Evolutionary conservation across 2,888 invertebrate species (phyloP), one percentile per base, ranked within the genome.

Genomic region (Keiferia lycopersicella): DNA sequence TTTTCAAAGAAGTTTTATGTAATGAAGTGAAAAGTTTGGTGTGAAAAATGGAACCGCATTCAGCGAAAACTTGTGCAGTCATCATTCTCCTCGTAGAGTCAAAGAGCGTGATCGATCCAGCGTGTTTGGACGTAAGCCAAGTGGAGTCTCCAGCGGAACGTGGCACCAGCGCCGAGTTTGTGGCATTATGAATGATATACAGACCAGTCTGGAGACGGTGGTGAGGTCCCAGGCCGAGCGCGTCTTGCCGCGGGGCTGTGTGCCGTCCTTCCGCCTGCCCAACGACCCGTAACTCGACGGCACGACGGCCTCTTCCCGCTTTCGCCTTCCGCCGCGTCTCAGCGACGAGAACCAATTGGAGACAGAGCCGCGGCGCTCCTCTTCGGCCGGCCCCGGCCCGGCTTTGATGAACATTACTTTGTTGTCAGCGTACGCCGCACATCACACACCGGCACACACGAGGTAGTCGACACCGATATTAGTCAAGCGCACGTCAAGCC

Each of bases 291-390:
- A 93, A 73, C 82, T 82, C 16, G 86, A 68, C 11, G 90, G 87
- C 48, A 83, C 84, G 59, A 82, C 79, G 66, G 77, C 74, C 68
- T 91, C 88, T 71, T 91, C 89, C 58, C 90, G 87, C 75, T 89
- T 87, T 67, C 92, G 86, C 63, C 91, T 82, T 61, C 90, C 85
- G 62, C 93, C 83, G 70, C 96, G 93, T 74, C 96, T 94, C 80
- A 96, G 83, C 68, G 96, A 96, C 70, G 95, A 95, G 86, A 96
- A 96, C 96, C 96, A 96, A 84, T 95, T 95, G 72, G 95, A 93
- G 67, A 96, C 94, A 72, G 94, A 94, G 74, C 94, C 94, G 69
- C 94, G 94, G 73, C 94, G 93, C 81, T 94, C 94, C 72, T 94
- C 92, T 73, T 93, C 88, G 77, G 83, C 86, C 80, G 86, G 75